Base-by-base conservation (phyloP, 2,888 invertebrate species). In the Drosophila subsilvestris region DNA sequence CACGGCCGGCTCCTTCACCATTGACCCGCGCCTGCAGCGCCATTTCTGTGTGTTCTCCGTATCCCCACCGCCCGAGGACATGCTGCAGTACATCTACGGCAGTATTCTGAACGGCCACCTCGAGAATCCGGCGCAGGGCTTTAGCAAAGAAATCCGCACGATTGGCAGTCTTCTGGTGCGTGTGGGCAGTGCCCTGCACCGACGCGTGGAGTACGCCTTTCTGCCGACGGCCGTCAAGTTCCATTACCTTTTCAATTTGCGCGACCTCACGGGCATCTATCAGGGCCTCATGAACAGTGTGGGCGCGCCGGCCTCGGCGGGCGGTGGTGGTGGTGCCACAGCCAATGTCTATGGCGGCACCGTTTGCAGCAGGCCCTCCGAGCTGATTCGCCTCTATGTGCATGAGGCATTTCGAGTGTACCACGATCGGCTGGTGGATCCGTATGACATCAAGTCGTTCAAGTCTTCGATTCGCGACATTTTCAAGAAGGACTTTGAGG, bases 1-100 rank as follows among this genome's bases (percentile, higher is more conserved):
- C 0, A 98, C 98, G 0, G 97, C 98, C 17, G 99, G 99, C n/a
- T 97, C 97, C 60, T 98, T 98, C 90, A 97, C 97, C 29, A 98
- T 99, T 69, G 97, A 98, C 93, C 95, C 98, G 0, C 94, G 99
- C 12, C 93, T 99, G 9, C 98, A 98, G 91, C 93, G 97, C 57
- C 97, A 97, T 90, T 97, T 97, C 91, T 96, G 96, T 80, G 96
- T 96, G 0, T 97, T 97, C 90, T 96, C 97, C 29, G 95, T 97
- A 65, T 95, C 95, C 90, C 96, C 97, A 90, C 98, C 98, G 2
- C 95, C 95, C 7, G 92, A 94, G 54, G 97, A 97, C 45, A 96
- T 97, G 0, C 94, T 98, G 72, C 93, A 93, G 65, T 95, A 95
- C 59, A 98, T 98, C 89, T 99, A 98, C 92, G 94, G 95, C 80